A percentile compares a stretch with the other conserved stretches of the same genome.
Evolutionary conservation across 2,797 vertebrate genomes (phyloP).

Genomic region (Fistularia commersonii): DNA sequence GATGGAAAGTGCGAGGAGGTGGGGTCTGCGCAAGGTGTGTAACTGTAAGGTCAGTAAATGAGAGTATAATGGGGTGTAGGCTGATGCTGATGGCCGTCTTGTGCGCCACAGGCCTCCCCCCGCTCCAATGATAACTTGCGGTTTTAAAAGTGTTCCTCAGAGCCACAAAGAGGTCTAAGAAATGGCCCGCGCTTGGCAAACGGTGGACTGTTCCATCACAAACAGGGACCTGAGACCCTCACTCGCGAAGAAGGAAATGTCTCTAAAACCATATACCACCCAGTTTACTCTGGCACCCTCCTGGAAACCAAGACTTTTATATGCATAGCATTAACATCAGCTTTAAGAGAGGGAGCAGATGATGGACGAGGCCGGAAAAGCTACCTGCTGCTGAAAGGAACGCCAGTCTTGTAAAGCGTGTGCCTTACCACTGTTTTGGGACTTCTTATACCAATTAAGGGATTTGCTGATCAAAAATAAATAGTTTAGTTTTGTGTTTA

Average conservation of each 20-base stretch:
- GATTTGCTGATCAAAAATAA: slow-evolving; percentile 28
- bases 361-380: slow-evolving; percentile 62
- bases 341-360: slow-evolving; percentile 50
- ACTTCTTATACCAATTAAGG: slow-evolving; percentile 33
- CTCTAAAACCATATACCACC: slow-evolving; percentile 79
- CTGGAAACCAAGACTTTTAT: slow-evolving; percentile 69
- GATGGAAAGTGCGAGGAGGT: slow-evolving; percentile 45
- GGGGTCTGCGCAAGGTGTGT: slow-evolving; percentile 45
- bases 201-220: slow-evolving; percentile 79
- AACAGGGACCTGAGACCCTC: slow-evolving; percentile 74
- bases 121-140: slow-evolving; percentile 90
- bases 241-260: slow-evolving; percentile 81
- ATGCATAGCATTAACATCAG: slow-evolving; percentile 50
- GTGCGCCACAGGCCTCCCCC: slow-evolving; percentile 66
- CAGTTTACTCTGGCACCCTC: slow-evolving; percentile 75
- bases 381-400: slow-evolving; percentile 60
- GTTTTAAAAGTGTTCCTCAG: slow-evolving; percentile 81
- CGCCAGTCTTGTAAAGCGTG: slow-evolving; percentile 44
- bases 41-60: slow-evolving; percentile 28
- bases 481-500: slow-evolving; percentile 11
- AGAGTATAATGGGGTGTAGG: slow-evolving; percentile 71
- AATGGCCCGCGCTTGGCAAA: slow-evolving; percentile 76
- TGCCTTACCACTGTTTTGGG: slow-evolving; percentile 29
- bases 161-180: slow-evolving; percentile 92
- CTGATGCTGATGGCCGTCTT: slow-evolving; percentile 47